These are phyloP conservation scores for Dermatemys mawii DNA, from an alignment of 2,113 vertebrate species.

Conservation along the genomic window DNA sequence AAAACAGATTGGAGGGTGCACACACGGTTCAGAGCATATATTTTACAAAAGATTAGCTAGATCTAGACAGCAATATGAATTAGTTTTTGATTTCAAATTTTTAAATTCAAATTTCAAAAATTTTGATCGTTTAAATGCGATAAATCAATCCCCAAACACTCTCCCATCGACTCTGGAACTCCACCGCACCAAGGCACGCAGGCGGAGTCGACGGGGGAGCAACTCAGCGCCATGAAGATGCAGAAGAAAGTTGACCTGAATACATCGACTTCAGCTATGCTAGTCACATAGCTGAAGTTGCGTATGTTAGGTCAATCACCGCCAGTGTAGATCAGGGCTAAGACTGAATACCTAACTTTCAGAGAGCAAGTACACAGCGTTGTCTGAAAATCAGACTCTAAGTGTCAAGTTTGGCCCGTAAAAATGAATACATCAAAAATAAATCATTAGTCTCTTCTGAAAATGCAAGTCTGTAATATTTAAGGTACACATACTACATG, in stretches of 20 bases:
- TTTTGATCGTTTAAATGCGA: too few species aligned
- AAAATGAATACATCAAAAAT: neutral
- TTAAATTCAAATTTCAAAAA: too few species aligned
- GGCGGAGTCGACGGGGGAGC: too few species aligned
- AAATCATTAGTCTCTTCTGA: neutral
- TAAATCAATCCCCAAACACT: too few species aligned
- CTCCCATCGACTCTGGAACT: too few species aligned
- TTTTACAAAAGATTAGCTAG: neutral
- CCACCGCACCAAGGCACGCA: too few species aligned
- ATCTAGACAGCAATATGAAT: constrained; percentile 35
- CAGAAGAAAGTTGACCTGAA: too few species aligned
- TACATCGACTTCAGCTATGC: too few species aligned
- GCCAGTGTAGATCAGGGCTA: too few species aligned
- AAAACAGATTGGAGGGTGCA: constrained; percentile 47
- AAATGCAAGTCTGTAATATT: neutral
- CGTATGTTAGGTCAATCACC: too few species aligned
- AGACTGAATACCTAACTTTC: neutral
- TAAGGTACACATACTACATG: neutral
- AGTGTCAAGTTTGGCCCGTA: neutral
- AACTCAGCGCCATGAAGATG: too few species aligned
- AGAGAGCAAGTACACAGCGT: neutral
- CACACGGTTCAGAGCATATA: constrained; percentile 65
- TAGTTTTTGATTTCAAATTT: constrained; percentile 59
- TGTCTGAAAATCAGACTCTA: neutral
- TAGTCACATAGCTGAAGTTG: too few species aligned